Conservation (phyloP, 1,140 invertebrate species). For the Drosophila saltans region DNA sequence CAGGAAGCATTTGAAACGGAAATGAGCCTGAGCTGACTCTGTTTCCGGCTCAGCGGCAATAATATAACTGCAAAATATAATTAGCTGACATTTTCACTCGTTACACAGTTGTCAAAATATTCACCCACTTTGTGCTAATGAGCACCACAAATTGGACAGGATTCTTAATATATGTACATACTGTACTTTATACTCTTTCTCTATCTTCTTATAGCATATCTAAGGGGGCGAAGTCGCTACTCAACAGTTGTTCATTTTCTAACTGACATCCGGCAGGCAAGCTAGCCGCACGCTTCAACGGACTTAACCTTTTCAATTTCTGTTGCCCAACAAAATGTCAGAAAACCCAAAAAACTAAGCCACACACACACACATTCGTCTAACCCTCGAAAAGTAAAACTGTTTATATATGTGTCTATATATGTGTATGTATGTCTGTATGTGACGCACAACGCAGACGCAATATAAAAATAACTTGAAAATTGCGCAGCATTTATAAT, state of each 20-base stretch:
- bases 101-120: slow-evolving; percentile 23
- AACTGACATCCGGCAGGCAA: slow-evolving; percentile 31
- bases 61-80: slow-evolving; percentile 50
- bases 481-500: slow-evolving; percentile 80
- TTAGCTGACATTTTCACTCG: slow-evolving; percentile 66
- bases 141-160: slow-evolving; percentile 22
- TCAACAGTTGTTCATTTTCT: slow-evolving; percentile 60
- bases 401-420: neutral
- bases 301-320: slow-evolving; percentile 50
- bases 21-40: slow-evolving; percentile 55
- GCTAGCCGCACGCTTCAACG: slow-evolving; percentile 35
- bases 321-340: slow-evolving; percentile 22
- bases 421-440: slow-evolving; percentile 5
- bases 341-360: slow-evolving; percentile 17
- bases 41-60: slow-evolving; percentile 55
- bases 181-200: neutral
- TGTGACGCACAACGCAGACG: slow-evolving; percentile 9
- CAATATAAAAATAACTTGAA: slow-evolving; percentile 61
- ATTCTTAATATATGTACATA: neutral
- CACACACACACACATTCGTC: slow-evolving; percentile 28
- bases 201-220: neutral
- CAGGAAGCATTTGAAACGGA: slow-evolving; percentile 72
- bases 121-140: slow-evolving; percentile 44
- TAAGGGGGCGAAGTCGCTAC: neutral
- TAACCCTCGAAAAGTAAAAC: neutral